A percentile compares a stretch with the other conserved stretches of the same genome.
Evolutionary conservation across 1,140 invertebrate species (phyloP).

Genomic region (Pygmarrhopalites habei): DNA sequence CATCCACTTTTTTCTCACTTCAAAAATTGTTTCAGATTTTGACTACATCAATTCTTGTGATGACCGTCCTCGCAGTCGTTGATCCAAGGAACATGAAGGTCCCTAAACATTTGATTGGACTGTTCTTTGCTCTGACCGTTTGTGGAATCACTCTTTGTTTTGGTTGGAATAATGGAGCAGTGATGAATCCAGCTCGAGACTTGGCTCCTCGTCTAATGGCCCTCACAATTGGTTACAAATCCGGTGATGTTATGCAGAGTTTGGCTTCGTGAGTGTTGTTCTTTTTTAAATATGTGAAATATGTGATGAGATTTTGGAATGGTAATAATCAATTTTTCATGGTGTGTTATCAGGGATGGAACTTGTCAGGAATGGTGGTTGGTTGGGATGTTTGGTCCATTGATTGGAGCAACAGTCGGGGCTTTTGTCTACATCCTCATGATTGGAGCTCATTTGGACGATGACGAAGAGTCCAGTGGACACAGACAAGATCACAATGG

Average conservation of each 20-base stretch:
- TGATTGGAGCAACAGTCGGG: constrained; percentile 23
- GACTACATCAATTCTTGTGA: constrained; percentile 14
- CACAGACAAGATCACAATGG: not conserved
- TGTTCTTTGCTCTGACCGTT: constrained; percentile 23
- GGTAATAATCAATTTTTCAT: not conserved
- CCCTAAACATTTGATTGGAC: constrained; percentile 14
- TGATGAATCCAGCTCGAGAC: constrained; percentile 34
- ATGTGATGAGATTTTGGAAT: not conserved
- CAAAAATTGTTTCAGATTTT: constrained; percentile 16
- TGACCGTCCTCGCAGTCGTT: constrained; percentile 12
- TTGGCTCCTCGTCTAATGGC: constrained; percentile 20
- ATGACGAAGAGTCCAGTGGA: not conserved
- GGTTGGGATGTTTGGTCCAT: constrained; percentile 23
- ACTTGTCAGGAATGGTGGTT: constrained; percentile 12
- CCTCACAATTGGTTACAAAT: constrained; percentile 16
- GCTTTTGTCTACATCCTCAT: constrained; percentile 21
- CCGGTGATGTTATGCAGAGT: not conserved
- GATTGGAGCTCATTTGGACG: constrained; percentile 24
- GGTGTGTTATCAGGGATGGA: no score
- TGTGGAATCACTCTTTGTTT: constrained; percentile 12
- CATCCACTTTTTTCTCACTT: no score
- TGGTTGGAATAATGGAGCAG: constrained; percentile 14
- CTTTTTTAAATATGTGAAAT: no score
- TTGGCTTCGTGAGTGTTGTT: not conserved
- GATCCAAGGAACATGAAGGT: constrained; percentile 29